These are phyloP conservation scores for Aphidius gifuensis DNA, from an alignment of 1,140 invertebrate genomes.

Conservation along the genomic window DNA sequence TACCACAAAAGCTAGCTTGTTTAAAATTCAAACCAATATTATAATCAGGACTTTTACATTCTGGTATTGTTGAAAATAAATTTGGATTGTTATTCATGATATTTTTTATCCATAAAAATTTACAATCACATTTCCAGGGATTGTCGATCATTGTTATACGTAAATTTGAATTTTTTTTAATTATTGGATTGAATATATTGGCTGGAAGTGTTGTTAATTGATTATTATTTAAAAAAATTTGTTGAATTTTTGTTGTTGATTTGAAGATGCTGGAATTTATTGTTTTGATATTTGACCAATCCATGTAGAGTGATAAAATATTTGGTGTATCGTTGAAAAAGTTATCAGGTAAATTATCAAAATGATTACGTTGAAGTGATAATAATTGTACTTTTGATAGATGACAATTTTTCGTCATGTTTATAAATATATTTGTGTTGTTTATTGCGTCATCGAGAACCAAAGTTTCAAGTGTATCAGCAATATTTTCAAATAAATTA, in stretches of 20 bases:
- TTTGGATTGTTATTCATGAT: slow-evolving; percentile 7
- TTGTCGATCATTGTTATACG: slow-evolving; percentile 13
- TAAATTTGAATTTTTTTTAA: slow-evolving; percentile 7
- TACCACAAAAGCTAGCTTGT: slow-evolving; percentile 19
- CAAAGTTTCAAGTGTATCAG: slow-evolving; percentile 17
- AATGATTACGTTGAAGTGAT: slow-evolving; percentile 20
- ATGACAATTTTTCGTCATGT: slow-evolving; percentile 10
- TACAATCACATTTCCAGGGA: slow-evolving; percentile 21
- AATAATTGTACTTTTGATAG: slow-evolving; percentile 17
- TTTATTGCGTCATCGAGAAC: slow-evolving; percentile 13
- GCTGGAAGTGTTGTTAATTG: slow-evolving; percentile 13
- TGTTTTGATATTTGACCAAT: slow-evolving; percentile 3
- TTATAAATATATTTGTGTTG: slow-evolving; percentile 10
- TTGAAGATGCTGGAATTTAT: slow-evolving; percentile 13
- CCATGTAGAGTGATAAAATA: slow-evolving; percentile 18
- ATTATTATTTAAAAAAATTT: slow-evolving; percentile 18
- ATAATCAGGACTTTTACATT: slow-evolving; percentile 10
- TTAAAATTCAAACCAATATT: slow-evolving; percentile 11
- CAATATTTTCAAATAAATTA: slow-evolving; percentile 10
- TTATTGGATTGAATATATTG: background rate
- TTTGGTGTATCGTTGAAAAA: slow-evolving; percentile 14
- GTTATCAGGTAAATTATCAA: slow-evolving; percentile 7
- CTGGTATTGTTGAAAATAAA: slow-evolving; percentile 2
- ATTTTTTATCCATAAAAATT: slow-evolving; percentile 16
- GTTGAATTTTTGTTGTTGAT: background rate